Evolutionary conservation across 1,140 invertebrate species (phyloP), one percentile per base, ranked within the genome.

Genomic region (Orius insidiosus): DNA sequence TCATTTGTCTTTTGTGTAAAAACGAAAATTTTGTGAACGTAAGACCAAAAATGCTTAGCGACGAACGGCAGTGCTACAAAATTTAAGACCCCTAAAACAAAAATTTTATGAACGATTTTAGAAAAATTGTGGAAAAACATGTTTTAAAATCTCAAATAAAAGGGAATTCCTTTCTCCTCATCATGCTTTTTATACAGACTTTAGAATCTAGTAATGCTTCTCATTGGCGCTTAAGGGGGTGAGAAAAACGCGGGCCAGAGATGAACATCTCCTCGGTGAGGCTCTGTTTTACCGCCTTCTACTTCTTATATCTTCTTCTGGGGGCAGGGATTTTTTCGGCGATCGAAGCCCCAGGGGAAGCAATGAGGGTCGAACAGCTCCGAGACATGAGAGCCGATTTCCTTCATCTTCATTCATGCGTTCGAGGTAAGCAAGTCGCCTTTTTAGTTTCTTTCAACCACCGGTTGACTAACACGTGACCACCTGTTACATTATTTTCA

Each of bases 301-400:
- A 54, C 41, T 24, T 51, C 19, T 34, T 47, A 0, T 65, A 61
- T 49, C 55, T 76, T 38, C 58, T 71, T 4, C 54, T 76, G 52
- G 80, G 80, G 19, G 79, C 80, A 0, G 67, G 71, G 2, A 70
- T 83, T 18, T 82, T 83, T 60, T 75, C 75, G 42, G 69, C 73
- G 16, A 76, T 83, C 49, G 80, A 83, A 63, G 68, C 68, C n/a
- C 79, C 78, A 1, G 60, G 70, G 45, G 78, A 80, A 57, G 60
- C 62, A 5, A 58, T 66, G 33, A 63, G 69, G 14, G 67, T 74
- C 14, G 62, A 68, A 16, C 60, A 68, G 8, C 55, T 83, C 6
- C 62, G 65, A 46, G 57, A 60, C 19, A 54, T 70, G 33, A 67
- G 77, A 50, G 55, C 58, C 3, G 55, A 66, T 14, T 85, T 83